phyloP scores from a whole-genome alignment of 2,797 vertebrate species.

The Xerus rutilus region DNA sequence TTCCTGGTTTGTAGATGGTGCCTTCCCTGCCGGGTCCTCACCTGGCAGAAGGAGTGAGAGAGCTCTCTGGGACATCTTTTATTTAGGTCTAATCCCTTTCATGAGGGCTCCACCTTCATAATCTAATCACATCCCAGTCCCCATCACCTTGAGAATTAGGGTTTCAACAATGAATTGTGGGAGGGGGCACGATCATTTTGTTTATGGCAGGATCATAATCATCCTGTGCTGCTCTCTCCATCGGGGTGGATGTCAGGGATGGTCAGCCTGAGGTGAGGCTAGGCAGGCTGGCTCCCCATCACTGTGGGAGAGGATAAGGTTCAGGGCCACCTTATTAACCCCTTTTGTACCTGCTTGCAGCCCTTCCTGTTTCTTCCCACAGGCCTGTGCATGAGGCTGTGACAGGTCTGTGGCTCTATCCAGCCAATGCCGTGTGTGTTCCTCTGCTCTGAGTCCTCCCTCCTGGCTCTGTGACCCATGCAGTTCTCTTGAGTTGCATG shows the following conservation, averaged over 20 bases:
- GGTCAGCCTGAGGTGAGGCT: background rate
- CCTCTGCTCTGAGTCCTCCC: background rate
- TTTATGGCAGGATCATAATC: background rate
- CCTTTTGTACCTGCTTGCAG: background rate
- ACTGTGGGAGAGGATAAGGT: background rate
- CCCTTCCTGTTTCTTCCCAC: background rate
- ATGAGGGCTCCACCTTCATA: background rate
- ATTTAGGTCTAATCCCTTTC: background rate
- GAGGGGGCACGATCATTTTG: background rate
- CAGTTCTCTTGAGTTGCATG: background rate
- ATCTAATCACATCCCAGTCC: background rate
- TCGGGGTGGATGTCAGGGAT: background rate
- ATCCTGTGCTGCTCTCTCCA: background rate
- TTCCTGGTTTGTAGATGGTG: background rate
- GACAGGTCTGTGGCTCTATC: background rate
- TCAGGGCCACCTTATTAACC: background rate
- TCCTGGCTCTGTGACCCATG: background rate
- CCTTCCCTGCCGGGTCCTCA: background rate
- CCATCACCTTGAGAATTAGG: background rate
- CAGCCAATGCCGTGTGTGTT: background rate
- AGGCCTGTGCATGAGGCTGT: background rate
- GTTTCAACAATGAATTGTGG: background rate
- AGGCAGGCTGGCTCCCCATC: background rate
- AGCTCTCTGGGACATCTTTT: background rate
- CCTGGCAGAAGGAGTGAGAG: background rate